These are phyloP conservation scores for Lydus trimaculatus DNA, from an alignment of 2,888 invertebrate genomes.

Conservation along the genomic window DNA sequence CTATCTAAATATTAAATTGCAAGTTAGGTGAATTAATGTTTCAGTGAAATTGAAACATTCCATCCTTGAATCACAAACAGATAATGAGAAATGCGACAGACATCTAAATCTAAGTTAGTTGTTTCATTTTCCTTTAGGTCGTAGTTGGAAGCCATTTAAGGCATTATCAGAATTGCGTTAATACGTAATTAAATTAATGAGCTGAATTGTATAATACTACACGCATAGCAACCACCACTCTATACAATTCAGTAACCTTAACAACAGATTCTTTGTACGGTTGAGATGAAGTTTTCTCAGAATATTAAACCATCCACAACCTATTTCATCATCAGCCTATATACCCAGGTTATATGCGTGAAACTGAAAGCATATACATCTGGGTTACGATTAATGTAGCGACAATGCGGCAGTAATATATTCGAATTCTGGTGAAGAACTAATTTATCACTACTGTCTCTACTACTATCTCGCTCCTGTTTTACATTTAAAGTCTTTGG, in stretches of 20 bases:
- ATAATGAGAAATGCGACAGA: conserved; percentile 1
- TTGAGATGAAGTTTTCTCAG: conserved; percentile 23
- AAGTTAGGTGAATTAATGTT: conserved; percentile 1
- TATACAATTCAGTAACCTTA: conserved; percentile 23
- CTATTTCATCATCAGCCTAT: background rate
- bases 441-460: conserved; percentile 45
- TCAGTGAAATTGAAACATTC: background rate
- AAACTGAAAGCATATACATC: conserved; percentile 41
- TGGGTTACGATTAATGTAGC: conserved; percentile 51
- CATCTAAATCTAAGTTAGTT: background rate
- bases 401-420: conserved; percentile 52
- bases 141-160: conserved; percentile 8
- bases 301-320: background rate
- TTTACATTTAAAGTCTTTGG: conserved; percentile 8
- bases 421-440: conserved; percentile 47
- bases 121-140: background rate
- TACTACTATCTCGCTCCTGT: conserved; percentile 15
- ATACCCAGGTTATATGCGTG: conserved; percentile 27
- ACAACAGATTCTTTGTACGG: conserved; percentile 23
- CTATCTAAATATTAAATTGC: background rate
- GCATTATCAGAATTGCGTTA: conserved; percentile 30
- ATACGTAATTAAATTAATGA: conserved; percentile 39
- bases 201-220: conserved; percentile 23
- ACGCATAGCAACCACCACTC: conserved; percentile 15
- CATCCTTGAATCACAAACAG: background rate